These are phyloP conservation scores for Micrastur ruficollis DNA, from an alignment of 2,797 vertebrate species.

Conservation along the genomic window DNA sequence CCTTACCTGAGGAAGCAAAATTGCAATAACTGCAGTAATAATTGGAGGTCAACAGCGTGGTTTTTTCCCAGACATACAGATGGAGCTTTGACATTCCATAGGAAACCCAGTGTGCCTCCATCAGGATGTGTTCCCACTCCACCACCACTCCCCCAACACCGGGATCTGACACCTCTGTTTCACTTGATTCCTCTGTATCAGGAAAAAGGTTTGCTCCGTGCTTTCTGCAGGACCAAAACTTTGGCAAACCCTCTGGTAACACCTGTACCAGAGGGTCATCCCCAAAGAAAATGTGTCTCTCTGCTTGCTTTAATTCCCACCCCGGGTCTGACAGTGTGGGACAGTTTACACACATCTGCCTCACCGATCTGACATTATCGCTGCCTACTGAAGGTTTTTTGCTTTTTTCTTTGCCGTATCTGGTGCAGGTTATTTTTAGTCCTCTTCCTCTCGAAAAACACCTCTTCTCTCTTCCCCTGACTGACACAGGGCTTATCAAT, in stretches of 20 bases:
- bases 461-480: neutral
- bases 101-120: neutral
- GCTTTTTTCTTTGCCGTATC: neutral
- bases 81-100: neutral
- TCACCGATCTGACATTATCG: neutral
- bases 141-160: neutral
- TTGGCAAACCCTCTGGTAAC: neutral
- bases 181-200: neutral
- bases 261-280: neutral
- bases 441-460: neutral
- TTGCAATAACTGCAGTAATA: neutral
- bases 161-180: neutral
- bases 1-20: neutral
- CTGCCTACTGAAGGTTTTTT: neutral
- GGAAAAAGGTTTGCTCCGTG: neutral
- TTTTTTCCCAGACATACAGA: neutral
- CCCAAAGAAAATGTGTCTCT: neutral
- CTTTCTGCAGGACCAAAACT: neutral
- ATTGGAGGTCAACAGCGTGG: neutral
- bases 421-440: neutral
- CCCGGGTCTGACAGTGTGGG: neutral
- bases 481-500: neutral
- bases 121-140: neutral
- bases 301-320: neutral
- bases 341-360: neutral